Conservation (phyloP, 2,888 invertebrate species). For the Himalopsyche japonica region DNA sequence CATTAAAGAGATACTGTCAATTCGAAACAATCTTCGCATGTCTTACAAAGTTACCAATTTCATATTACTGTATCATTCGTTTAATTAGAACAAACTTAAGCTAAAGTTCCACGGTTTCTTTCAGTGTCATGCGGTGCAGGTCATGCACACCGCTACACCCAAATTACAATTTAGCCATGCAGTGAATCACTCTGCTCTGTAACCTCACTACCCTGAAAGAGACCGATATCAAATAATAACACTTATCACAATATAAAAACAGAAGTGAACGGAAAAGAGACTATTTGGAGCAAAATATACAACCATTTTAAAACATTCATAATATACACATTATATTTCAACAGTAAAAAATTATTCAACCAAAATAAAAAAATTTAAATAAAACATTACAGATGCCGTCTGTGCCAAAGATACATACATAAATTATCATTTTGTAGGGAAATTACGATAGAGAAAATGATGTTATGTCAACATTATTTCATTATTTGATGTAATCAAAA, state of each 20-base stretch:
- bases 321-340: neutral
- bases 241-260: slow-evolving; percentile 36
- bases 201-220: too few relatives aligned
- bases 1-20: neutral
- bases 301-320: neutral
- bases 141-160: too few relatives aligned
- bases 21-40: neutral
- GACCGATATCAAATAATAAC: slow-evolving; percentile 30
- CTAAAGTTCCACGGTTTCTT: neutral
- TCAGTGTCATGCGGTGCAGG: too few relatives aligned
- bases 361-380: neutral
- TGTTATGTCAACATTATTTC: too few relatives aligned
- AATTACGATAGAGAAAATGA: too few relatives aligned
- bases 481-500: too few relatives aligned
- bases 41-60: neutral
- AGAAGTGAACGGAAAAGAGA: slow-evolving; percentile 20
- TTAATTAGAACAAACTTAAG: slow-evolving; percentile 1
- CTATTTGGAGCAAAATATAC: neutral
- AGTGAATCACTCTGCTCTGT: too few relatives aligned
- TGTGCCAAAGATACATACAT: too few relatives aligned
- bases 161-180: too few relatives aligned
- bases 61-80: neutral
- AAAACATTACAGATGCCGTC: too few relatives aligned
- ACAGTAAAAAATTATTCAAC: neutral
- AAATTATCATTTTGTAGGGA: too few relatives aligned